These are phyloP conservation scores for Allygus modestus DNA, from an alignment of 2,888 invertebrate species.

Conservation along the genomic window DNA sequence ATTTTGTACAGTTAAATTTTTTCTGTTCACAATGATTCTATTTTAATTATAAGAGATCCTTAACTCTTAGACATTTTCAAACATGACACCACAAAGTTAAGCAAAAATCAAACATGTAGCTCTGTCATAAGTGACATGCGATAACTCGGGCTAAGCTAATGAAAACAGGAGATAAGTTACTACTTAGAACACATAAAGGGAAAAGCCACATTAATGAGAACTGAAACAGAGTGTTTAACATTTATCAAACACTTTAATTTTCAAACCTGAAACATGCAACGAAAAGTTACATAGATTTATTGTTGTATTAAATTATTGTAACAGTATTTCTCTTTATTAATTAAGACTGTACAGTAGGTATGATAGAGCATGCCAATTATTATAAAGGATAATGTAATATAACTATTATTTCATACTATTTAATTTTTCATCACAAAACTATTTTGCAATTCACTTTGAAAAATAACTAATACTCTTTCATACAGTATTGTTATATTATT, in stretches of 20 bases:
- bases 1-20: no score
- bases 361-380: background rate
- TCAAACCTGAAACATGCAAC: constrained; percentile 8
- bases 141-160: background rate
- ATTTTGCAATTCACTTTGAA: no score
- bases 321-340: background rate
- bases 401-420: no score
- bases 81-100: background rate
- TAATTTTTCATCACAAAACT: no score
- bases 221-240: background rate
- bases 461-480: no score
- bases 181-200: background rate
- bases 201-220: background rate
- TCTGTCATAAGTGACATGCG: constrained; percentile 15
- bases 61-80: background rate
- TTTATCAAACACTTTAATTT: background rate
- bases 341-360: constrained; percentile 1
- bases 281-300: background rate
- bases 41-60: no score
- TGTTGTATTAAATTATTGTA: background rate
- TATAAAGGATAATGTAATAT: background rate
- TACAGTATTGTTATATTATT: no score
- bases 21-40: no score
- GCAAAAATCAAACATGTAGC: background rate
- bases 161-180: background rate